Evolutionary conservation across 2,888 invertebrate species (phyloP), one percentile per base, ranked within the genome.

Genomic region (Spialia ferax): DNA sequence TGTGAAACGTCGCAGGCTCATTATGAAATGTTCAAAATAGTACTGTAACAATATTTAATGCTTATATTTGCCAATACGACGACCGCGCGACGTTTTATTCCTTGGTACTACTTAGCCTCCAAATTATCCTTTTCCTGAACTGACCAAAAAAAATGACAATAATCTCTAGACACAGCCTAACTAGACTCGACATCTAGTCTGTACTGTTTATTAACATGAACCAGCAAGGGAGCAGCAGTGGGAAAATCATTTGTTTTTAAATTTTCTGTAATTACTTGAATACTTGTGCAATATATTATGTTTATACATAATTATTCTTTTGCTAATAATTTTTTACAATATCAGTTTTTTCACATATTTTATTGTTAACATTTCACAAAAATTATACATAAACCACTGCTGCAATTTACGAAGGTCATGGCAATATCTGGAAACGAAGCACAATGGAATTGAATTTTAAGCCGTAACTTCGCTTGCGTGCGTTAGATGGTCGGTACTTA

Each of bases 111-210:
- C 63, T 68, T 68, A 75, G 84, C 74, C 79, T 61, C 76, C 80
- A 81, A 77, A 81, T 77, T 81, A 73, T 76, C 81, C 79, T 76
- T 74, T 76, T 85, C 83, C 82, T 82, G 77, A 88, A 86, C 87
- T 89, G 93, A 93, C 93, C 93, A 93, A 92, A 80, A 85, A 81
- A 85, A n/a, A 86, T 87, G 93, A 93, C 93, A 93, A 93, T 93
- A 93, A 93, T 89, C 85, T 90, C 84, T 91, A 89, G 88, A 88
- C 82, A 83, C 89, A 85, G 85, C 87, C 88, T 88, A 80, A 85
- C 83, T 83, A 78, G 79, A 83, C 79, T 83, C 80, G 81, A 81
- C 85, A 85, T 77, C 80, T 77, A 80, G 79, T 84, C 79, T 63
- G 69, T 55, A 68, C 63, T 63, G 38, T 63, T 61, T 15, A 63